These are phyloP conservation scores for Tyrophagus putrescentiae DNA, from an alignment of 1,140 invertebrate species.

Conservation along the genomic window DNA sequence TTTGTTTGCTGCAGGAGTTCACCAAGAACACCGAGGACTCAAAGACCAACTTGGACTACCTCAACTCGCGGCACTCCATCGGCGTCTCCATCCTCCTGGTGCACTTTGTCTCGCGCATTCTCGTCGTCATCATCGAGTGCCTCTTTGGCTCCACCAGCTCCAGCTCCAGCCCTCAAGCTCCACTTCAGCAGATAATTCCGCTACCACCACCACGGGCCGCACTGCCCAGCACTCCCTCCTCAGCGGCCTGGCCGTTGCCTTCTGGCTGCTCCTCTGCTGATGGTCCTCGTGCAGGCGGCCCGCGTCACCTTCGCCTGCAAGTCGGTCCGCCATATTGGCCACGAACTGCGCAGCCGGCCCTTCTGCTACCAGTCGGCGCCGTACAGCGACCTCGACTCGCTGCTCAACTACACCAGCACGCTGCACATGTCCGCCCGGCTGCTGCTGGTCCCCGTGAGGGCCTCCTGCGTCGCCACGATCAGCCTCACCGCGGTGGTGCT, in stretches of 20 bases:
- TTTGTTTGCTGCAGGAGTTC: constrained; percentile 23
- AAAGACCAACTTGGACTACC: constrained; percentile 24
- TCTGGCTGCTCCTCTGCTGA: constrained; percentile 17
- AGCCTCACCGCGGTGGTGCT: constrained; percentile 3
- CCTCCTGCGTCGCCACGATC: constrained; percentile 6
- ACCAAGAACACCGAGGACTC: constrained; percentile 23
- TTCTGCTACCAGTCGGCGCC: constrained; percentile 59
- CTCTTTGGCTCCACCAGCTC: too few species aligned
- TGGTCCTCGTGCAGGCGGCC: constrained; percentile 46
- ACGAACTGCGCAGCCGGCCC: constrained; percentile 56
- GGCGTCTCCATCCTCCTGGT: constrained; percentile 22
- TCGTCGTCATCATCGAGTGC: constrained; percentile 4
- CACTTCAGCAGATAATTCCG: too few species aligned
- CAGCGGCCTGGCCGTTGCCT: neutral
- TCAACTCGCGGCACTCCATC: constrained; percentile 24
- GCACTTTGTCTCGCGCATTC: constrained; percentile 11
- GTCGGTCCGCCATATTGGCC: constrained; percentile 50
- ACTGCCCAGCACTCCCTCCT: neutral
- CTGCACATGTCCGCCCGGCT: constrained; percentile 54
- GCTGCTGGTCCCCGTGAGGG: constrained; percentile 33
- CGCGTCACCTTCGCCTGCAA: constrained; percentile 55
- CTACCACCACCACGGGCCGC: too few species aligned
- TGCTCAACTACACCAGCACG: constrained; percentile 56
- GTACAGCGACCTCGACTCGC: constrained; percentile 52
- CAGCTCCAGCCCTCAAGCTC: too few species aligned